A percentile compares a stretch with the other conserved stretches of the same genome.
Conservation (phyloP, 92 coral and sea anemone species). For the Nematostella vectensis region DNA sequence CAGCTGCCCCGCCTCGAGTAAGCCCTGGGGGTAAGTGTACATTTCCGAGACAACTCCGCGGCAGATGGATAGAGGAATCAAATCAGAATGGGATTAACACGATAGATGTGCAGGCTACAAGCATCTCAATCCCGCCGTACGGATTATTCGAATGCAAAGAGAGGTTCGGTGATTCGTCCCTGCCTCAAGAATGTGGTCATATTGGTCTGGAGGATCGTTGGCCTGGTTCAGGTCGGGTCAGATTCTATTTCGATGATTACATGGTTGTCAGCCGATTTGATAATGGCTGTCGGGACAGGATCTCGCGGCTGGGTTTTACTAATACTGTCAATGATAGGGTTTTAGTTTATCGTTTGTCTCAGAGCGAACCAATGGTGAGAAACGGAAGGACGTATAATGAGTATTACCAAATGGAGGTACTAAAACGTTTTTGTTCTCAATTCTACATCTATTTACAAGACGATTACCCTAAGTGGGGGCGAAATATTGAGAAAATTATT, state of each 20-base stretch:
- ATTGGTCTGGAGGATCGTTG: constrained; percentile 41
- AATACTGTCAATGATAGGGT: constrained; percentile 24
- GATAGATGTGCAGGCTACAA: constrained; percentile 22
- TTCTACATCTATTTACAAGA: constrained; percentile 46
- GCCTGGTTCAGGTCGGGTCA: constrained; percentile 48
- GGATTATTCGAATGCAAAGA: constrained; percentile 47
- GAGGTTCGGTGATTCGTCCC: constrained; percentile 8
- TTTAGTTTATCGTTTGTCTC: constrained; percentile 61
- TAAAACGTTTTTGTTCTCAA: constrained; percentile 46
- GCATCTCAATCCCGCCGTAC: constrained; percentile 31
- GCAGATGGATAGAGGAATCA: constrained; percentile 58
- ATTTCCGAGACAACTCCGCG: constrained; percentile 45
- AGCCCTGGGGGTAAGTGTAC: constrained; percentile 13
- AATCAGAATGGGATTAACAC: constrained; percentile 23
- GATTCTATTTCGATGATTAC: constrained; percentile 44
- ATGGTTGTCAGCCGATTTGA: constrained; percentile 35
- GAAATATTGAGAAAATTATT: constrained; percentile 63
- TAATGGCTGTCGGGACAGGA: constrained; percentile 59
- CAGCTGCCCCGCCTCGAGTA: background rate
- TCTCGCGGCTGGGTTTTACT: constrained; percentile 68
- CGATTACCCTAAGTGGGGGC: constrained; percentile 69
- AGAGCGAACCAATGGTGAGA: constrained; percentile 42
- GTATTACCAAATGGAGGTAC: constrained; percentile 26
- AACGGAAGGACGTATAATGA: constrained; percentile 13
- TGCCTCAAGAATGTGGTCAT: background rate